Conservation (phyloP, 2,888 invertebrate genomes). For the Pheosia tremula region DNA sequence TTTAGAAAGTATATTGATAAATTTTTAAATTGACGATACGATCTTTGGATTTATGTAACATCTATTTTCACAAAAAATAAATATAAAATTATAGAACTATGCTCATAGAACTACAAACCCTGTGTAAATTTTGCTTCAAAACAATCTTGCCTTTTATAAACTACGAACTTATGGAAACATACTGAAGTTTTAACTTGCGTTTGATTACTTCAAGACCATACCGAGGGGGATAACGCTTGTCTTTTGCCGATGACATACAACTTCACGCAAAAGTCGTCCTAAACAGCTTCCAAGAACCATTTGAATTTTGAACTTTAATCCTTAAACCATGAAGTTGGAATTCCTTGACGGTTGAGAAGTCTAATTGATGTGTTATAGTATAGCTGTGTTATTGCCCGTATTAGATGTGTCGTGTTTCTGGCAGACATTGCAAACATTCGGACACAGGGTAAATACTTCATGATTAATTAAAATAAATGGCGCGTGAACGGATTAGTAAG, state of each 20-base stretch:
- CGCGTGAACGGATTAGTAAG: not conserved
- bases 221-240: not conserved
- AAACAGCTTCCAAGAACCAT: not conserved
- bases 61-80: no score
- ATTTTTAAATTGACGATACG: no score
- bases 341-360: not conserved
- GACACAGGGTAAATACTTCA: conserved; percentile 25
- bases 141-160: no score
- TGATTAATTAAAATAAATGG: conserved; percentile 29
- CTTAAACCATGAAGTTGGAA: not conserved
- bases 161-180: not conserved
- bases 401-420: not conserved
- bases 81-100: no score
- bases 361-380: not conserved
- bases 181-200: not conserved
- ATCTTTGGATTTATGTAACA: no score
- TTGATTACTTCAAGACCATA: not conserved
- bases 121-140: no score
- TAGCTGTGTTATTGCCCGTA: not conserved
- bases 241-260: not conserved
- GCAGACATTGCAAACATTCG: conserved; percentile 15
- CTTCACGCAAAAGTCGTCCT: not conserved
- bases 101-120: no score
- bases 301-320: not conserved
- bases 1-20: no score